Base-by-base conservation (phyloP, 2,888 invertebrate species). In the Acanthoscelides obtectus region DNA sequence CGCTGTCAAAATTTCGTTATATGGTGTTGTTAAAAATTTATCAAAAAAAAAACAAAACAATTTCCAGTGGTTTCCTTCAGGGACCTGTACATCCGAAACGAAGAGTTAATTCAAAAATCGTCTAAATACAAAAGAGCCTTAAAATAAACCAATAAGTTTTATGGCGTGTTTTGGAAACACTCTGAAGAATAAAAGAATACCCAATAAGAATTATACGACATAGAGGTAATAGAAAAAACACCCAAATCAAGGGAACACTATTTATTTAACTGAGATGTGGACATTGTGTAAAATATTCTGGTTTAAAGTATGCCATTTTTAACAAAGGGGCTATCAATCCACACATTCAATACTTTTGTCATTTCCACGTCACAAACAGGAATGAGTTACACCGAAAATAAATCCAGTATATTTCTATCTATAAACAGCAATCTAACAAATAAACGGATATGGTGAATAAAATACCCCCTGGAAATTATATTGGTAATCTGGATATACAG, bases 201-300 rank as follows among this genome's bases (percentile, higher is more conserved):
- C n/a, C n/a, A n/a, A n/a, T n/a, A n/a, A n/a, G n/a, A n/a, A n/a
- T n/a, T n/a, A n/a, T n/a, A n/a, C n/a, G n/a, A n/a, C n/a, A n/a
- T n/a, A n/a, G n/a, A n/a, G n/a, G n/a, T 6, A 12, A 17, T 45
- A 45, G 45, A 45, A 45, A 12, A 6, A 45, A 45, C 6, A 6
- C 6, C 4, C 45, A 45, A 45, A 45, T 75, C 77, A 84, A 86
- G 86, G 86, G 86, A 86, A 86, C 86, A 86, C 86, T 86, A 85
- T 86, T 85, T 86, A 85, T 86, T 85, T 83, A 79, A 84, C 83
- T 84, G 85, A 85, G 85, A 82, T 83, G 83, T 81, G 82, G 81
- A 83, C 81, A 79, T 80, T 79, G 78, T 76, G 81, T 80, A 81
- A 75, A 79, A 80, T 77, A 76, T 77, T 80, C 76, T 76, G 72